A percentile compares a stretch with the other conserved stretches of the same genome.
These are phyloP conservation scores for Drosophila mimetica DNA, from an alignment of 2,888 invertebrate genomes.

Conservation along the genomic window DNA sequence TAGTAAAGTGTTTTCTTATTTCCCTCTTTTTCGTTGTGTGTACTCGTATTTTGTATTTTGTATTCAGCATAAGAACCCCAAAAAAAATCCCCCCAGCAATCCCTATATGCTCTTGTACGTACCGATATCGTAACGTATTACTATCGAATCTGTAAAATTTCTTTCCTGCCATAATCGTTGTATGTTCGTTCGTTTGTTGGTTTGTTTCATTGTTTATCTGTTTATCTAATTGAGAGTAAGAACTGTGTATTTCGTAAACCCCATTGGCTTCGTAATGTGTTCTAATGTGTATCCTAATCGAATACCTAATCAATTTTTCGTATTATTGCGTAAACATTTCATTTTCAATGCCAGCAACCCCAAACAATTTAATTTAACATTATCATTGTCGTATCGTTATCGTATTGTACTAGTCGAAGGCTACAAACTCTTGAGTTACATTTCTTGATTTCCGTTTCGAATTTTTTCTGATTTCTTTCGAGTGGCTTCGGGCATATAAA, in stretches of 20 bases:
- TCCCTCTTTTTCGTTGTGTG: conserved; percentile 1
- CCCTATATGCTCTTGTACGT: conserved; percentile 20
- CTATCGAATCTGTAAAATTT: conserved; percentile 41
- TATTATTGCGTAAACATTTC: conserved; percentile 40
- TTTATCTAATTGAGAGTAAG: conserved; percentile 54
- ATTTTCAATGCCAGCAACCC: conserved; percentile 20
- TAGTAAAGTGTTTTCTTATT: conserved; percentile 15
- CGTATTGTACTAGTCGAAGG: conserved; percentile 24
- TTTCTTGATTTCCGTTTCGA: conserved; percentile 9
- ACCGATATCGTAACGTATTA: conserved; percentile 32
- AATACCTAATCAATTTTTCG: conserved; percentile 42
- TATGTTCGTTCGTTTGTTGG: conserved; percentile 73
- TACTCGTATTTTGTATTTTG: conserved; percentile 31
- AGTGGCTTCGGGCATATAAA: conserved; percentile 10
- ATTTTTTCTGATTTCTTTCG: conserved; percentile 6
- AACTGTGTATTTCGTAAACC: conserved; percentile 53
- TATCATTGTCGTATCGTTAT: conserved; percentile 34
- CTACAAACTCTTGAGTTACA: conserved; percentile 9
- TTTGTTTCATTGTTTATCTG: conserved; percentile 61
- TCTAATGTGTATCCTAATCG: conserved; percentile 63
- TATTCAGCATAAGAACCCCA: conserved; percentile 28
- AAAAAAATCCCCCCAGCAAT: conserved; percentile 1
- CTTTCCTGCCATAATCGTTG: conserved; percentile 73
- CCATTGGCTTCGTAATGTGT: conserved; percentile 78
- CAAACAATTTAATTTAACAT: conserved; percentile 26